Percentiles rank a stretch among this genome's conserved stretches.
Evolutionary conservation across 2,797 vertebrate genomes (phyloP).

Genomic region (Melanotaenia parkinsoni): DNA sequence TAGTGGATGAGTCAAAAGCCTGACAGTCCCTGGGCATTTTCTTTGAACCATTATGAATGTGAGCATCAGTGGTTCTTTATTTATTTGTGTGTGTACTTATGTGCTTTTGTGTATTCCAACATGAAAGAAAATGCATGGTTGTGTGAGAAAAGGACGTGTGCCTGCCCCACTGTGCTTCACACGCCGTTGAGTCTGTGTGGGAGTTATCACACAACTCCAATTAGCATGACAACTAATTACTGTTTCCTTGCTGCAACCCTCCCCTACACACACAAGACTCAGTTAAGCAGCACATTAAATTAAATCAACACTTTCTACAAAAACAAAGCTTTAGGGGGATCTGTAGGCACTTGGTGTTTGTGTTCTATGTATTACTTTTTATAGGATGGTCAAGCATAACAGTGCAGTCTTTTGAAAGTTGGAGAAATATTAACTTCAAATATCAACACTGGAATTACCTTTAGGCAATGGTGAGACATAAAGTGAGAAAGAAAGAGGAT

Average conservation of each 20-base stretch:
- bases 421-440: conserved; percentile 37
- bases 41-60: conserved; percentile 35
- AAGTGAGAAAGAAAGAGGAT: conserved; percentile 10
- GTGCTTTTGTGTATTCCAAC: conserved; percentile 23
- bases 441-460: conserved; percentile 47
- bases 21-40: conserved; percentile 30
- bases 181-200: conserved; percentile 54
- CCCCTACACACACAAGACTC: conserved; percentile 22
- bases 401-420: conserved; percentile 45
- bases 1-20: conserved; percentile 40
- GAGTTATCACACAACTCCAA: conserved; percentile 66
- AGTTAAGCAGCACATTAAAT: conserved; percentile 66
- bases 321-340: conserved; percentile 61
- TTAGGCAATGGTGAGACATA: conserved; percentile 13
- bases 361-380: conserved; percentile 57
- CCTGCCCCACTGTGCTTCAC: conserved; percentile 54
- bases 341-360: conserved; percentile 35
- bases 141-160: conserved; percentile 29
- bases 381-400: conserved; percentile 47
- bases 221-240: conserved; percentile 53
- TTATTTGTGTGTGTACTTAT: background rate
- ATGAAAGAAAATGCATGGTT: conserved; percentile 4
- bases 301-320: conserved; percentile 63
- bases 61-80: conserved; percentile 16
- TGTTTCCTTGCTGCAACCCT: conserved; percentile 23